Evolutionary conservation across 2,797 vertebrate species (phyloP).

Genomic region (Hyperoplus lanceolatus): DNA sequence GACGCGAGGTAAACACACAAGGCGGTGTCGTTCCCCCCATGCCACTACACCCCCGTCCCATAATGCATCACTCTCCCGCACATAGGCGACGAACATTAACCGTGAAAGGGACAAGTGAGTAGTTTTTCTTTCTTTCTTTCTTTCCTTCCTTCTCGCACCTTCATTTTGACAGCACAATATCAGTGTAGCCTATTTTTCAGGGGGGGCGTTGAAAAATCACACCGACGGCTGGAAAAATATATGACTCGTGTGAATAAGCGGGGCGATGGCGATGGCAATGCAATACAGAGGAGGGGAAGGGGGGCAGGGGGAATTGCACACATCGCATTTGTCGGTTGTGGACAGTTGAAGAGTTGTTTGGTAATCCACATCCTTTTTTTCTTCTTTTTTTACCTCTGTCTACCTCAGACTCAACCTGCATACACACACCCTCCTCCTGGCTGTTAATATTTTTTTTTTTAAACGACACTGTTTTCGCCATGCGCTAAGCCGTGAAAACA

Average conservation of each 20-base stretch:
- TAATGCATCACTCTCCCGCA: conserved; percentile 50
- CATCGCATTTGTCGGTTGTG: conserved; percentile 15
- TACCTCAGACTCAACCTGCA: conserved; percentile 36
- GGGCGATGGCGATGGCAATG: conserved; percentile 8
- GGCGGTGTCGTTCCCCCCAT: conserved; percentile 29
- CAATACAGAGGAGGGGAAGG: not conserved
- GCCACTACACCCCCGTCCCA: not conserved
- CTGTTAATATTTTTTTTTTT: conserved; percentile 32
- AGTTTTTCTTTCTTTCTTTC: not conserved
- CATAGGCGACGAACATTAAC: conserved; percentile 24
- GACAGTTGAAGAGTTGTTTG: conserved; percentile 8
- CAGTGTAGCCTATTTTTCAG: conserved; percentile 10
- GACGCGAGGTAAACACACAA: conserved; percentile 67
- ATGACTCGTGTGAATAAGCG: conserved; percentile 37
- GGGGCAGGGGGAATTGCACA: not conserved
- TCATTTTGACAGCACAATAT: conserved; percentile 36
- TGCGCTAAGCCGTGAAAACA: conserved; percentile 27
- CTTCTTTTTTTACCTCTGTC: not conserved
- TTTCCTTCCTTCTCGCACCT: not conserved
- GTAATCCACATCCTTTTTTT: not conserved
- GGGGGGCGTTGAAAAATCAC: conserved; percentile 47
- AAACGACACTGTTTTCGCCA: conserved; percentile 39
- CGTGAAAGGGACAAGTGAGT: conserved; percentile 21
- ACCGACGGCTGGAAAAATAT: conserved; percentile 18
- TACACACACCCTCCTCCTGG: conserved; percentile 16